Evolutionary conservation across 2,113 vertebrate genomes (phyloP), one percentile per base, ranked within the genome.

Genomic region (Pyrgilauda ruficollis): DNA sequence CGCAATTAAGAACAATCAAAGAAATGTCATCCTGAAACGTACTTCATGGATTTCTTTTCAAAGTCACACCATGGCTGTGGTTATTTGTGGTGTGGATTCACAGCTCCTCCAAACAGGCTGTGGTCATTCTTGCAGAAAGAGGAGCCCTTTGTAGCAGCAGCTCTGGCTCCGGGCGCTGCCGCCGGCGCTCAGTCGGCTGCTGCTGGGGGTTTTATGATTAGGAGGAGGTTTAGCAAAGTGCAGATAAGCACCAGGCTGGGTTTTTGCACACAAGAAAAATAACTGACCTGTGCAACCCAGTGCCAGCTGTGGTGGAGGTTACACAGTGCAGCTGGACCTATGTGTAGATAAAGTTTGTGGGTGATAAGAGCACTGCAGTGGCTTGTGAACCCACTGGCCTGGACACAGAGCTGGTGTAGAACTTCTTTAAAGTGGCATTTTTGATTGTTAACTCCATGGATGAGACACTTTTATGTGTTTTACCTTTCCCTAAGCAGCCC

Each of bases 1-100:
- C 0, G 23, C 88, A 96, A 95, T 96, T 92, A 97, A 81, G 94
- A 67, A 61, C 58, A 96, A 96, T 90, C 90, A 87, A 75, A 93
- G 93, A 89, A 97, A 89, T 43, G 88, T 53, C 93, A 66, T 53
- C 2, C n/a, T 14, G 3, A 46, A 87, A 72, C 22, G 1, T 43
- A 37, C 91, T 75, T 46, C 16, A 0, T 18, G 73, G 69, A 24
- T 95, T 93, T 76, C 83, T 92, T 72, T 69, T 66, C 92, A 22
- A 21, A 89, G 94, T 28, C 10, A 10, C 1, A 5, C 72, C 39
- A 37, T 86, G 35, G 1, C 69, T 23, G 80, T 31, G 52, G 50
- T 87, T 93, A 11, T 64, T 79, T 35, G 88, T 10, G 79, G 61
- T 49, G 6, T 12, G 69, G 84, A 50, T 26, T 27, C 73, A 1